Evolutionary conservation across 1,140 invertebrate species (phyloP), one percentile per base, ranked within the genome.

Genomic region (Papilio polyxenes): DNA sequence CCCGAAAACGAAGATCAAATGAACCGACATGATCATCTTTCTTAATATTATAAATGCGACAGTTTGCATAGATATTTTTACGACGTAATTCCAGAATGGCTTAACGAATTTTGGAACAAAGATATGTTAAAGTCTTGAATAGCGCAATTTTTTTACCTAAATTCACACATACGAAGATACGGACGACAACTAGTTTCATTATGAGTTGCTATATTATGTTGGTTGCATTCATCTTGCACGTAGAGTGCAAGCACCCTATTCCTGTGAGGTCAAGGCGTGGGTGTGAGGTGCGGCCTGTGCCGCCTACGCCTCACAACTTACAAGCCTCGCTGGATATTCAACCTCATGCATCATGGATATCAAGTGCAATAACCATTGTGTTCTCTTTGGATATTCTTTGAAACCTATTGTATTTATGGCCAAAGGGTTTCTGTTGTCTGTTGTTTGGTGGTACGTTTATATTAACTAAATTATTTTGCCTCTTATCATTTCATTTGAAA

Each of bases 221-320:
- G 37, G 40, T 20, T 48, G 48, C 23, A 77, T 76, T 10, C 8
- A 76, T 53, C 44, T 37, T 11, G 75, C 20, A 76, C 48, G 40
- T 74, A 44, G 37, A 83, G 85, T 87, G 83, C 86, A 89, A 83
- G 85, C 75, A 89, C 86, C 86, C 82, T 80, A 53, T 83, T 49
- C 83, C 84, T 83, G 75, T 82, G 83, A 87, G 92, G 91, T 92
- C 92, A 90, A 81, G 82, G 89, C 87, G 91, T 93, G 88, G 92
- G 92, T 85, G 89, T 86, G 69, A 75, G 81, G 87, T 86, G 89
- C 86, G 88, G 86, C 84, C 74, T 59, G 76, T 88, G 84, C 86
- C 89, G 85, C 90, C 92, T 88, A 92, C 91, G 88, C 85, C 65
- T 76, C 84, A 79, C 82, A 85, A 81, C 75, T 85, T 89, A 89